Base-by-base conservation (phyloP, 2,888 invertebrate species). In the Drosophila trichaetosa region DNA sequence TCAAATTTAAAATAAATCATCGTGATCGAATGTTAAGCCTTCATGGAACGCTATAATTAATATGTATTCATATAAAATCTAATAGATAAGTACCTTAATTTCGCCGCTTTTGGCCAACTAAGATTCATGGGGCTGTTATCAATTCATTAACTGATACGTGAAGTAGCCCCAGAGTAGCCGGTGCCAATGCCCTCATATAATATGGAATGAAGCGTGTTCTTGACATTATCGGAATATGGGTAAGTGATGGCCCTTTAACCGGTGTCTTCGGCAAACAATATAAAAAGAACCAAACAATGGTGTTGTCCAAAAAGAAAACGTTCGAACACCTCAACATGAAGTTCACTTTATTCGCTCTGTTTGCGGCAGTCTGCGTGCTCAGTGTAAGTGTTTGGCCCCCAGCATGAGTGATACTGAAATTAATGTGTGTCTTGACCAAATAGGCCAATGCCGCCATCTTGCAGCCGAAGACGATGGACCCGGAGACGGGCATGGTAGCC, bases 241-340 rank as follows among this genome's bases (percentile, higher is more conserved):
- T 31, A 21, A 49, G 24, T n/a, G 29, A 34, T 34, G 34, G n/a
- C 34, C 34, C 29, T 2, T 27, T 21, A 7, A 18, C 27, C 18
- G 7, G 18, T 38, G 18, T 24, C 31, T 10, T 46, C 11, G 27
- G 33, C 34, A 2, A 46, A 21, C 40, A 40, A 46, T 79, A 79
- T 79, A 79, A 48, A 78, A 80, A 49, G 46, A 29, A 10, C 27
- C 31, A 21, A 36, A 3, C 31, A 13, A 4, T 13, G 3, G n/a
- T 5, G 11, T 16, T 27, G 42, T 16, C n/a, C 29, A 51, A 57
- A 38, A 59, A 79, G 56, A 76, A 62, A 49, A 40, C 64, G 49
- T 49, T 72, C 4, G n/a, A 49, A 56, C 49, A 29, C 18, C 77
- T 40, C 53, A 82, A 73, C 16, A 89, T 89, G 89, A 90, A 89